Conservation (phyloP, 2,888 invertebrate genomes). For the Cantharis rustica region DNA sequence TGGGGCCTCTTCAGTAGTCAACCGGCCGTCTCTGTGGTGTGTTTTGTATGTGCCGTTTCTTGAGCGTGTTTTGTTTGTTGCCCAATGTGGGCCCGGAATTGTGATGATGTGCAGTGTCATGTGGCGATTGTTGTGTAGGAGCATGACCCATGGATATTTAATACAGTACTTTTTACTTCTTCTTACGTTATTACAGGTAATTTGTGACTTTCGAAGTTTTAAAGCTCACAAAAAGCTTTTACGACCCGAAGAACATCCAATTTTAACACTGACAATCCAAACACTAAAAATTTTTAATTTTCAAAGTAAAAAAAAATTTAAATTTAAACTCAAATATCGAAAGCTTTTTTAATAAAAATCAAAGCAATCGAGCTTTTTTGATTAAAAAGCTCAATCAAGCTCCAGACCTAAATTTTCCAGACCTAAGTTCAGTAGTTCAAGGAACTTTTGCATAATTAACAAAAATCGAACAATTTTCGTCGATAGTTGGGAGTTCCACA, state of each 20-base stretch:
- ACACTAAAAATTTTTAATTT: neutral
- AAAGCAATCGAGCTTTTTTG: neutral
- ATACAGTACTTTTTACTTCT: conserved; percentile 57
- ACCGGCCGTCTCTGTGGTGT: conserved; percentile 47
- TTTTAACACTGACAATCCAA: neutral
- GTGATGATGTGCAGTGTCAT: conserved; percentile 59
- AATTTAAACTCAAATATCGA: neutral
- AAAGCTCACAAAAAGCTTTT: neutral
- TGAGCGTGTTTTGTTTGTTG: conserved; percentile 25
- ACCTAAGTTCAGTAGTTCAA: neutral
- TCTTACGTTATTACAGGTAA: conserved; percentile 57
- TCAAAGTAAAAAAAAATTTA: neutral
- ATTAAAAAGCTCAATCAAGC: neutral
- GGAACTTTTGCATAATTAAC: neutral
- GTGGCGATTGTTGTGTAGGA: conserved; percentile 59
- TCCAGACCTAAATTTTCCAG: neutral
- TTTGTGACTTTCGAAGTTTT: conserved; percentile 16
- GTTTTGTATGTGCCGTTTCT: conserved; percentile 36
- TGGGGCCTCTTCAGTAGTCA: conserved; percentile 53
- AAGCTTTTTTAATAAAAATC: too few species aligned
- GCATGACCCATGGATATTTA: conserved; percentile 60
- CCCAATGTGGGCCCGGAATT: conserved; percentile 44
- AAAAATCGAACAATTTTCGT: neutral
- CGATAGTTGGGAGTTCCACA: neutral
- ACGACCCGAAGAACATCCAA: neutral